A percentile compares a stretch with the other conserved stretches of the same genome.
phyloP scores from a whole-genome alignment of 2,113 vertebrate genomes.

The Ciconia boyciana region DNA sequence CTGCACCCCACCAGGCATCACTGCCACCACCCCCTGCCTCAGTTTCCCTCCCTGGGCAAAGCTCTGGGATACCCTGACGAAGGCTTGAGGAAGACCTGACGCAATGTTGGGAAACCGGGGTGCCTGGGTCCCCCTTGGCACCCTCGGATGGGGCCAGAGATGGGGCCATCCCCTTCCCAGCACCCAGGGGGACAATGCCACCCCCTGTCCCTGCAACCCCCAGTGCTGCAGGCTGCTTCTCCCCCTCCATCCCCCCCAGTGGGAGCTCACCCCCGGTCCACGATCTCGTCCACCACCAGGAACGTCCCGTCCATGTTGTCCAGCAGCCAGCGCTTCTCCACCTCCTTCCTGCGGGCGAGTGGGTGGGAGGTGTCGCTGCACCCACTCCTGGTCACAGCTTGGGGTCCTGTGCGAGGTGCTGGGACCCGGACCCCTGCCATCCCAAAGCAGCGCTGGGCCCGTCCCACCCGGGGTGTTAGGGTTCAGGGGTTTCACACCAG shows the following conservation, averaged over 20 bases:
- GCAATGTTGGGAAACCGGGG: fast-evolving
- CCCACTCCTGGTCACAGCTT: fast-evolving
- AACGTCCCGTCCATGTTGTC: slow-evolving; percentile 85
- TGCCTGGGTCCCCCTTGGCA: neutral
- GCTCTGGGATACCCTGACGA: neutral
- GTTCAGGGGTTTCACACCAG: neutral
- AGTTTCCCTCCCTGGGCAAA: neutral
- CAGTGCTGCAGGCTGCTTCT: neutral
- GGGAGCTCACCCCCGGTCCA: slow-evolving; percentile 80
- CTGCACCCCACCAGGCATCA: too few relatives aligned
- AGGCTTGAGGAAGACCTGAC: neutral
- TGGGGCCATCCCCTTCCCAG: neutral
- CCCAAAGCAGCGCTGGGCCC: neutral
- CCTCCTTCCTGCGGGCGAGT: slow-evolving; percentile 74
- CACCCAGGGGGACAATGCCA: neutral
- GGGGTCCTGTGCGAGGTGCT: neutral
- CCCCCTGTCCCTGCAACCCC: too few relatives aligned
- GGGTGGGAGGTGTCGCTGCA: neutral
- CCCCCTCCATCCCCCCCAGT: neutral
- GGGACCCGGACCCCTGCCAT: neutral
- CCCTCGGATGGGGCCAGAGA: neutral
- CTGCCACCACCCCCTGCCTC: neutral
- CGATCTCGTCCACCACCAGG: slow-evolving; percentile 85
- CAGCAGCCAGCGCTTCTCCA: slow-evolving; percentile 81
- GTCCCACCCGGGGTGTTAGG: fast-evolving